Evolutionary conservation across 2,113 vertebrate genomes (phyloP), one percentile per base, ranked within the genome.

Genomic region (Pygoscelis antarcticus): DNA sequence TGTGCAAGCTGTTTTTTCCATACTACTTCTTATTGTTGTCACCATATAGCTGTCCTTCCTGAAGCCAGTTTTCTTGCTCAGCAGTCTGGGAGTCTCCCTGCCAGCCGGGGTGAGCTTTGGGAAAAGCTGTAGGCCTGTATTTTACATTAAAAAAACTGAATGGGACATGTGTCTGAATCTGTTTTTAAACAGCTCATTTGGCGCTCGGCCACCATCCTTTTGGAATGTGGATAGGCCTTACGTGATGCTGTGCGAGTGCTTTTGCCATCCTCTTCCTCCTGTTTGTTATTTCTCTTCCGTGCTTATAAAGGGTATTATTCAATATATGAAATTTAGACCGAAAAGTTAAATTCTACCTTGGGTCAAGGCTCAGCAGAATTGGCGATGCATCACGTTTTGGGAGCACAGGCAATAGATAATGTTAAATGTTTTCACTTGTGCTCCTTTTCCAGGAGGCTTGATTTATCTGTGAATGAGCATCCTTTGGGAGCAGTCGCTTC

Each of bases 151-250:
- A 78, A 84, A 90, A 49, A 36, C 47, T 17, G 46, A 94, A 55
- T 60, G 77, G 69, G 70, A 87, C 8, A 3, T 64, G 38, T 82
- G 38, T 52, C 47, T 71, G 65, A 91, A 78, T 84, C 58, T 70
- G 55, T 30, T 89, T 94, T 94, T 71, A 76, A 93, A 65, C 65
- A 87, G 87, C 49, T 94, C 32, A 36, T 89, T 96, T 87, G 84
- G 81, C 9, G 0, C 65, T 87, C 0, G 0, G 65, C 91, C 65
- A 52, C 72, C 25, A 13, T 75, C 38, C 44, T 84, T 90, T 77
- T 42, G 58, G 74, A 58, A 54, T 16, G 29, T 44, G 9, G 16
- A 30, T 65, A 9, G 47, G 13, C 30, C 77, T 91, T 55, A 29
- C 0, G 0, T 81, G 90, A 60, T 4, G 6, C 79, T 36, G 9